phyloP scores from a whole-genome alignment of 2,113 vertebrate genomes.

The Semicossyphus pulcher region DNA sequence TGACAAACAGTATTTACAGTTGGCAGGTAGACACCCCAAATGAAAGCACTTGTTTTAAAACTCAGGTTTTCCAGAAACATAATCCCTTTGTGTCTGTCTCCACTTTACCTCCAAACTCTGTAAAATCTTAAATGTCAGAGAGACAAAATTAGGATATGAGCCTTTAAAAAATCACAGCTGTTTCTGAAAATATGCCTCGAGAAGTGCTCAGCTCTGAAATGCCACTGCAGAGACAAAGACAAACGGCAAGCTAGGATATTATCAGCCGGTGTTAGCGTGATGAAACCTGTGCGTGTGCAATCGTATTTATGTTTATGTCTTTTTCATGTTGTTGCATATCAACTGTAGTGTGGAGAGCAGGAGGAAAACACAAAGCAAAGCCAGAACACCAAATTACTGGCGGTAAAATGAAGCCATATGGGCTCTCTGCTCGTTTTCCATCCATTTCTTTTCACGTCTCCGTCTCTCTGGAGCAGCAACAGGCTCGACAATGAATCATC shows the following conservation, averaged over 20 bases:
- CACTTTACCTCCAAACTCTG: background rate
- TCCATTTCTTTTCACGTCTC: background rate
- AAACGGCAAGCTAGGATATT: slow-evolving; percentile 11
- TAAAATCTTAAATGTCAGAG: slow-evolving; percentile 32
- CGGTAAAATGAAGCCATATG: slow-evolving; percentile 44
- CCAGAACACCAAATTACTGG: slow-evolving; percentile 39
- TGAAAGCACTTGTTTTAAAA: slow-evolving; percentile 4
- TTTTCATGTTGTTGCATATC: slow-evolving; percentile 18
- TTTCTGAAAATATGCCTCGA: background rate
- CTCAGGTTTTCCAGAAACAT: slow-evolving; percentile 1
- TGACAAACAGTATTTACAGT: background rate
- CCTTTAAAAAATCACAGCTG: slow-evolving; percentile 1
- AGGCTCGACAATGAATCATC: slow-evolving; percentile 23
- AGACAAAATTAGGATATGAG: slow-evolving; percentile 3
- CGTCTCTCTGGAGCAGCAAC: slow-evolving; percentile 3
- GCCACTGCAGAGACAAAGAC: slow-evolving; percentile 34
- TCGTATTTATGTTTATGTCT: slow-evolving; percentile 6
- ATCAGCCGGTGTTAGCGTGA: slow-evolving; percentile 20
- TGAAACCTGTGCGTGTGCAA: background rate
- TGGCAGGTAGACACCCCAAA: background rate
- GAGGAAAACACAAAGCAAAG: slow-evolving; percentile 44
- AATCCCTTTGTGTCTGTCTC: slow-evolving; percentile 21
- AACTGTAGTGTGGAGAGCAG: slow-evolving; percentile 19
- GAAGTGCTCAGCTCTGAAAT: too few species aligned
- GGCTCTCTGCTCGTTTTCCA: slow-evolving; percentile 16